These are phyloP conservation scores for Oscheius onirici DNA, from an alignment of 2,888 invertebrate genomes.

Conservation along the genomic window DNA sequence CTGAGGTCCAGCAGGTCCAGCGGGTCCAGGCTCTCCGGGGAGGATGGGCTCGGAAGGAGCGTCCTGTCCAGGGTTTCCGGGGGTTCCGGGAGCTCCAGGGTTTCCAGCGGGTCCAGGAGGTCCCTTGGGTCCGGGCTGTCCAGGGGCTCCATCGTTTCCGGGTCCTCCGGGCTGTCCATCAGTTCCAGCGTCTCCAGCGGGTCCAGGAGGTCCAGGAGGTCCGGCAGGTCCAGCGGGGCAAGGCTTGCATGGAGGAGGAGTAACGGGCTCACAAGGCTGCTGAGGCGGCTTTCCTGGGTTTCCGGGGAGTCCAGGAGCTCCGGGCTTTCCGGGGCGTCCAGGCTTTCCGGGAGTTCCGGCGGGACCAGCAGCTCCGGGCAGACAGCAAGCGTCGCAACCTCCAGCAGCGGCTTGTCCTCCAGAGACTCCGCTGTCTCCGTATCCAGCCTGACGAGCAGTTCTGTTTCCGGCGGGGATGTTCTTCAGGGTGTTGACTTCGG, in stretches of 20 bases:
- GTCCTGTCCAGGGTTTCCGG: conserved; percentile 57
- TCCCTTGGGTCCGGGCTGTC: conserved; percentile 58
- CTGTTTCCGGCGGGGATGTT: conserved; percentile 55
- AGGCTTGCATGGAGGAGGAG: conserved; percentile 63
- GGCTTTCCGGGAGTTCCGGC: conserved; percentile 58
- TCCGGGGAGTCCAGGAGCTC: conserved; percentile 62
- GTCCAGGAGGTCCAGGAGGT: conserved; percentile 59
- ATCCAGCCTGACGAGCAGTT: conserved; percentile 55
- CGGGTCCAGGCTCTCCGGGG: conserved; percentile 60
- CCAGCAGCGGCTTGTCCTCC: conserved; percentile 38
- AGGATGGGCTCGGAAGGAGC: conserved; percentile 57
- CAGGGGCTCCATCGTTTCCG: conserved; percentile 48
- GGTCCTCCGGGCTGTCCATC: conserved; percentile 54
- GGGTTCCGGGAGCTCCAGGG: conserved; percentile 58
- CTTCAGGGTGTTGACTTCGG: conserved; percentile 59
- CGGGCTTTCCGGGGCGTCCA: conserved; percentile 62
- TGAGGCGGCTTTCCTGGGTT: conserved; percentile 60
- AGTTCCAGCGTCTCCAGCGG: conserved; percentile 52
- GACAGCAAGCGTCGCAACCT: conserved; percentile 66
- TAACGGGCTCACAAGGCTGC: conserved; percentile 64
- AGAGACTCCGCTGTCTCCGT: conserved; percentile 33
- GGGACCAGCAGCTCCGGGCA: conserved; percentile 58
- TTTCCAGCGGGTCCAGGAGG: conserved; percentile 55
- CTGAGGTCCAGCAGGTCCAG: conserved; percentile 62
- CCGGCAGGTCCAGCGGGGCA: conserved; percentile 61